Evolutionary conservation across 2,888 invertebrate genomes (phyloP).

Genomic region (Scaptomyza tumidula): DNA sequence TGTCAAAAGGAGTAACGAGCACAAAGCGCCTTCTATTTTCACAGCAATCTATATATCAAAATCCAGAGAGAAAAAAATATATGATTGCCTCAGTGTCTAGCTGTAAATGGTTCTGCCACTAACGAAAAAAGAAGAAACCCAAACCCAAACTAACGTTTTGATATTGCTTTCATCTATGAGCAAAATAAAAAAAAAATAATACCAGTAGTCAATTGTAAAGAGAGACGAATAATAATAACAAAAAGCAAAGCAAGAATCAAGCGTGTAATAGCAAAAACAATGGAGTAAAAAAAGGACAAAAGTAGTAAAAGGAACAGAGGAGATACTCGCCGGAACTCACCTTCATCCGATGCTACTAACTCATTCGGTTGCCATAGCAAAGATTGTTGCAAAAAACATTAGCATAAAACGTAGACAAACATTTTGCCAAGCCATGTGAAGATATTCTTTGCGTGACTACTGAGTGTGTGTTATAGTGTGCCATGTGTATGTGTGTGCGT

Average conservation of each 20-base stretch:
- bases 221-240: not conserved
- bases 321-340: slow-evolving; percentile 20
- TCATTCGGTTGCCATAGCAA: slow-evolving; percentile 28
- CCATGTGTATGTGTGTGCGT: slow-evolving; percentile 6
- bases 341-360: slow-evolving; percentile 21
- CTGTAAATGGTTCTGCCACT: not conserved
- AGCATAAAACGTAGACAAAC: slow-evolving; percentile 58
- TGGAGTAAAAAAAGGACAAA: not conserved
- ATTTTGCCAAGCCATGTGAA: slow-evolving; percentile 39
- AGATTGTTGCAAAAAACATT: slow-evolving; percentile 53
- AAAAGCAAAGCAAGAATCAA: slow-evolving; percentile 37
- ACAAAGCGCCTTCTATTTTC: slow-evolving; percentile 16
- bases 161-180: slow-evolving; percentile 1
- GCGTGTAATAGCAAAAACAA: slow-evolving; percentile 22
- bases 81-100: slow-evolving; percentile 21
- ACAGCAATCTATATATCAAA: slow-evolving; percentile 41
- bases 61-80: slow-evolving; percentile 2
- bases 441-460: slow-evolving; percentile 40
- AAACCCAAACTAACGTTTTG: no score
- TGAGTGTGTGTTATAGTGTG: not conserved
- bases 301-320: slow-evolving; percentile 21
- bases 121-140: no score
- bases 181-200: slow-evolving; percentile 31
- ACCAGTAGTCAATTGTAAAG: slow-evolving; percentile 23
- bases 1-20: slow-evolving; percentile 30